These are phyloP conservation scores for Palaemon carinicauda DNA, from an alignment of 1,140 invertebrate genomes.

Conservation along the genomic window DNA sequence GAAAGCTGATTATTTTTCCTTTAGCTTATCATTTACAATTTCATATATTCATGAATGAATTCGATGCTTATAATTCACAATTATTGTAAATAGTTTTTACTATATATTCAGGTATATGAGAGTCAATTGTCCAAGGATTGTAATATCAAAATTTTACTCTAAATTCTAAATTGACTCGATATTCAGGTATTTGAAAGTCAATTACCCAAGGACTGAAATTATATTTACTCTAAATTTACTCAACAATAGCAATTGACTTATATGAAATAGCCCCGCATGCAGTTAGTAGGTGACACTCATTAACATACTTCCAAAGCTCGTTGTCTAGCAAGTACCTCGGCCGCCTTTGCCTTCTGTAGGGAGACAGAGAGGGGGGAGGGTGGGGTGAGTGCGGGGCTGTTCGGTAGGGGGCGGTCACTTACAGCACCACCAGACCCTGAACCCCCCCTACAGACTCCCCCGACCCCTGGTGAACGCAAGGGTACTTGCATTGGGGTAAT, in stretches of 20 bases:
- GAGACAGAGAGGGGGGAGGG: slow-evolving; percentile 20
- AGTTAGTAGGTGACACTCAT: slow-evolving; percentile 29
- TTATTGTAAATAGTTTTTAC: background rate
- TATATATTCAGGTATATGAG: background rate
- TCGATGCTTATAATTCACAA: background rate
- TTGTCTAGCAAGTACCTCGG: slow-evolving; percentile 53
- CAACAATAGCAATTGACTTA: background rate
- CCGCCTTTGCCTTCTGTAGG: slow-evolving; percentile 51
- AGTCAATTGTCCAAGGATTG: background rate
- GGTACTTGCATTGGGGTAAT: background rate
- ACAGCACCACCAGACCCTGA: slow-evolving; percentile 31
- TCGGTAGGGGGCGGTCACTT: slow-evolving; percentile 26
- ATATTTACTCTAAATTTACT: background rate
- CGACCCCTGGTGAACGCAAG: background rate
- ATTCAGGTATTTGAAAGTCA: background rate
- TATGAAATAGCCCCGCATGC: slow-evolving; percentile 29
- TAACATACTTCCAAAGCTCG: slow-evolving; percentile 55
- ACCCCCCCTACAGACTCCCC: slow-evolving; percentile 8
- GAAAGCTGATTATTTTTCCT: too few relatives aligned
- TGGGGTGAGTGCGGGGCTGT: slow-evolving; percentile 20
- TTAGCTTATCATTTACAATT: too few relatives aligned
- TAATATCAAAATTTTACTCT: too few relatives aligned
- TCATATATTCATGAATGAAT: background rate
- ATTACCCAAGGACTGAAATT: background rate
- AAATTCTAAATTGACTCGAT: too few relatives aligned